phyloP scores from a whole-genome alignment of 2,113 vertebrate genomes.

The Oreochromis spilurus region DNA sequence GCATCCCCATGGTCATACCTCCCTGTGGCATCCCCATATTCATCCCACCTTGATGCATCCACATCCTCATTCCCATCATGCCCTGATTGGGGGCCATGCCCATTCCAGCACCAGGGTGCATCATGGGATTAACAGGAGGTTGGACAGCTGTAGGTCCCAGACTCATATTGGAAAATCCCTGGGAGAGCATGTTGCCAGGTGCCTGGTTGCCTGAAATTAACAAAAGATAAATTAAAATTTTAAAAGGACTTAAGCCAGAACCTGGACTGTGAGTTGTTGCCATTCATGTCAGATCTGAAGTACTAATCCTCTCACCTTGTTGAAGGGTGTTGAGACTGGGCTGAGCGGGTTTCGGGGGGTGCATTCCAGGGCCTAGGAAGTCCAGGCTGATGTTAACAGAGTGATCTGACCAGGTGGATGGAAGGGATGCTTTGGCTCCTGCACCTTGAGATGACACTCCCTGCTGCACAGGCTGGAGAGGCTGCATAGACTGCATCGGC shows the following conservation, averaged over 20 bases:
- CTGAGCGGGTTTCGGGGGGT: slow-evolving; percentile 87
- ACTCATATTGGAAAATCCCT: slow-evolving; percentile 86
- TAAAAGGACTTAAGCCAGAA: neutral
- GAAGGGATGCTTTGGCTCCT: slow-evolving; percentile 80
- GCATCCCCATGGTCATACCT: slow-evolving; percentile 83
- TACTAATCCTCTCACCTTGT: slow-evolving; percentile 76
- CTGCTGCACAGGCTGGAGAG: slow-evolving; percentile 68
- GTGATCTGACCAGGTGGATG: slow-evolving; percentile 93
- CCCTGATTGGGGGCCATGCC: slow-evolving; percentile 76
- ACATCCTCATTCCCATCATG: slow-evolving; percentile 84
- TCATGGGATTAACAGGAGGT: slow-evolving; percentile 72
- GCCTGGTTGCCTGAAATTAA: slow-evolving; percentile 77
- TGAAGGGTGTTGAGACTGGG: slow-evolving; percentile 95
- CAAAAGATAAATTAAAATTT: neutral
- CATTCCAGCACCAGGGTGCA: slow-evolving; percentile 72
- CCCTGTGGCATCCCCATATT: slow-evolving; percentile 79
- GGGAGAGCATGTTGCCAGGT: slow-evolving; percentile 82
- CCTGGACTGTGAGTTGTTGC: neutral
- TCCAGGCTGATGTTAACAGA: slow-evolving; percentile 97
- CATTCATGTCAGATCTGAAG: neutral
- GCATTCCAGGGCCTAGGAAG: slow-evolving; percentile 89
- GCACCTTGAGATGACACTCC: slow-evolving; percentile 79
- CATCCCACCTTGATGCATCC: slow-evolving; percentile 77
- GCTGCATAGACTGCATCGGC: slow-evolving; percentile 77
- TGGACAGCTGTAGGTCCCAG: slow-evolving; percentile 78